phyloP scores from a whole-genome alignment of 2,888 invertebrate species.

The Opisthograptis luteolata region DNA sequence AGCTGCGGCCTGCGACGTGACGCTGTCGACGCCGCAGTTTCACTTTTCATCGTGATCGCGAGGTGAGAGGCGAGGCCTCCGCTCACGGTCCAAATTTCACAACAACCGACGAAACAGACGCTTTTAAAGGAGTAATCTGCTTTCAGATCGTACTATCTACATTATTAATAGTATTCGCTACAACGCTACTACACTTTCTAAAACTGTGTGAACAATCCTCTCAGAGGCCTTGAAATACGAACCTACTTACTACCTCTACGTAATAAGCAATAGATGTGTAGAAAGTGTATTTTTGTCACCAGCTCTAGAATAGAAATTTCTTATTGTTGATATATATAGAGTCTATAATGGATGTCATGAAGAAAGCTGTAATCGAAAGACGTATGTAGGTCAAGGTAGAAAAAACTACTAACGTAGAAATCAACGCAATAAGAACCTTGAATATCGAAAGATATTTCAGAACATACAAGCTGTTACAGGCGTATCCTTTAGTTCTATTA shows the following conservation, averaged over 20 bases:
- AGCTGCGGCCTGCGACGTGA: constrained; percentile 69
- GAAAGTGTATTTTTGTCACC: not conserved
- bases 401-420: not conserved
- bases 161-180: constrained; percentile 25
- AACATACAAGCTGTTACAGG: too few species aligned
- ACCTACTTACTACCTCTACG: not conserved
- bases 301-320: not conserved
- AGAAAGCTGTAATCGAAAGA: not conserved
- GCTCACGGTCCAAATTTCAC: constrained; percentile 77
- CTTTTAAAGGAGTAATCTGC: constrained; percentile 55
- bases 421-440: not conserved
- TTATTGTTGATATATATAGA: not conserved
- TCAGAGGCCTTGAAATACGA: not conserved
- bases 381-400: constrained; percentile 10
- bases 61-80: constrained; percentile 79
- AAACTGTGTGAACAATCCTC: constrained; percentile 32
- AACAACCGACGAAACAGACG: constrained; percentile 67
- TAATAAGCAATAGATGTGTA: not conserved
- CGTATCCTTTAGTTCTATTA: too few species aligned
- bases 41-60: constrained; percentile 79
- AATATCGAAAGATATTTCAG: too few species aligned
- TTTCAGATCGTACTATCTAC: constrained; percentile 47
- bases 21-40: constrained; percentile 74
- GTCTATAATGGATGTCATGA: too few species aligned
- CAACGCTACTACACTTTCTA: constrained; percentile 38